Percentiles rank a stretch among this genome's conserved stretches.
phyloP scores from a whole-genome alignment of 2,113 vertebrate genomes.

The Pomatorhinus ruficollis region DNA sequence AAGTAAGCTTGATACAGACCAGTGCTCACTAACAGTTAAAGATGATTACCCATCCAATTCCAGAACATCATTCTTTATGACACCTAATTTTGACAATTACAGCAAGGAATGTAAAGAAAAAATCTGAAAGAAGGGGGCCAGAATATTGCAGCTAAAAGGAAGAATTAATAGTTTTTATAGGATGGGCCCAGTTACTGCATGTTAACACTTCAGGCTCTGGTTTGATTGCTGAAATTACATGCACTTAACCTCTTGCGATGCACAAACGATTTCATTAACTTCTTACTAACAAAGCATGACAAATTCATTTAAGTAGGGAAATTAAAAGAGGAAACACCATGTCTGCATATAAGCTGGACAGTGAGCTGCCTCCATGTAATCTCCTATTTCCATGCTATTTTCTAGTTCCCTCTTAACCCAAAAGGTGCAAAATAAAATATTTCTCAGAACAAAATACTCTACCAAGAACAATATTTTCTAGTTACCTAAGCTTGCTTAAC shows the following conservation, averaged over 20 bases:
- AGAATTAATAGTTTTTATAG: not conserved
- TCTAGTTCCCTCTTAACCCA: not conserved
- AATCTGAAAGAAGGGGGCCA: not conserved
- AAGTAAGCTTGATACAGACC: conserved; percentile 35
- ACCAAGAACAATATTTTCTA: not conserved
- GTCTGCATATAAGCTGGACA: not conserved
- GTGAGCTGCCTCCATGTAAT: not conserved
- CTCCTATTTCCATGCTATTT: not conserved
- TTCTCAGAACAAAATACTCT: not conserved
- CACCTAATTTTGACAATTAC: conserved; percentile 49
- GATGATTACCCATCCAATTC: conserved; percentile 64
- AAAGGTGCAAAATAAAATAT: not conserved
- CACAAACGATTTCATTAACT: not conserved
- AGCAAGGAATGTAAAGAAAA: conserved; percentile 47
- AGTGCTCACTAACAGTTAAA: conserved; percentile 53
- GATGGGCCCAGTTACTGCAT: not conserved
- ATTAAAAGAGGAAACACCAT: not conserved
- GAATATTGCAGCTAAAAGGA: not conserved
- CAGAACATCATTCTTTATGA: conserved; percentile 40
- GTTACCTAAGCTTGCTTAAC: not conserved
- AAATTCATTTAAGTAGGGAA: not conserved
- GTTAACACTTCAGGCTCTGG: not conserved
- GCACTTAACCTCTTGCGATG: not conserved
- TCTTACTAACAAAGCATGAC: not conserved
- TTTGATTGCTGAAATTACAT: not conserved